Conservation (phyloP, 2,797 vertebrate genomes). For the Pangasius macronema region DNA sequence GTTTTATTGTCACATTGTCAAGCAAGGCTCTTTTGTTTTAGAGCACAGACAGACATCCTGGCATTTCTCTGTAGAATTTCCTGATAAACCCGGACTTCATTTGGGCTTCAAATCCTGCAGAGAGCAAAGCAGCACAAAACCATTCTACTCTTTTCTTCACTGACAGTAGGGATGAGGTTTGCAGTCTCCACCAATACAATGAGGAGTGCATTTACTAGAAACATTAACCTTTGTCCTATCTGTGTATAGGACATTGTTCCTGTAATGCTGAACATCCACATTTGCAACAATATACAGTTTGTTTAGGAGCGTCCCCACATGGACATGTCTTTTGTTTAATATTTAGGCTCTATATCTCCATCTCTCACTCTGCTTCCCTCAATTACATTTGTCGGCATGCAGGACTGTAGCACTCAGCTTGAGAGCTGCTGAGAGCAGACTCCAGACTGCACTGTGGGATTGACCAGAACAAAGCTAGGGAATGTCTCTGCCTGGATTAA, state of each 20-base stretch:
- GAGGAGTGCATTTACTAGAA: background rate
- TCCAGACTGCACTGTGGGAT: slow-evolving; percentile 50
- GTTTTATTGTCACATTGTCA: background rate
- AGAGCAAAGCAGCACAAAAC: background rate
- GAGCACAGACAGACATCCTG: background rate
- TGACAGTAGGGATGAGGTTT: background rate
- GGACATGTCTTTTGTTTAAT: background rate
- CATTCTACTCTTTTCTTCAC: background rate
- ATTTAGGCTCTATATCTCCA: too few species aligned
- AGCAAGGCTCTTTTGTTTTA: background rate
- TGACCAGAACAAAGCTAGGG: slow-evolving; percentile 43
- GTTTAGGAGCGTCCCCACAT: background rate
- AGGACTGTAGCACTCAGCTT: slow-evolving; percentile 18
- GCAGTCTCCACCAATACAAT: background rate
- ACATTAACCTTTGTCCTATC: background rate
- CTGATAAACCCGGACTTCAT: background rate
- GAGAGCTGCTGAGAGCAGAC: slow-evolving; percentile 27
- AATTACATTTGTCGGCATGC: background rate
- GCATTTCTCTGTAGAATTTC: background rate
- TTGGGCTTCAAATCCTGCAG: too few species aligned
- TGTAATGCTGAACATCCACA: slow-evolving; percentile 11
- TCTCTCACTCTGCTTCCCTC: background rate
- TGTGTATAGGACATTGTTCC: background rate
- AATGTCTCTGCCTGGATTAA: slow-evolving; percentile 40
- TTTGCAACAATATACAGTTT: slow-evolving; percentile 4